These are phyloP conservation scores for Escarpia spicata DNA, from an alignment of 2,888 invertebrate species.

Conservation along the genomic window DNA sequence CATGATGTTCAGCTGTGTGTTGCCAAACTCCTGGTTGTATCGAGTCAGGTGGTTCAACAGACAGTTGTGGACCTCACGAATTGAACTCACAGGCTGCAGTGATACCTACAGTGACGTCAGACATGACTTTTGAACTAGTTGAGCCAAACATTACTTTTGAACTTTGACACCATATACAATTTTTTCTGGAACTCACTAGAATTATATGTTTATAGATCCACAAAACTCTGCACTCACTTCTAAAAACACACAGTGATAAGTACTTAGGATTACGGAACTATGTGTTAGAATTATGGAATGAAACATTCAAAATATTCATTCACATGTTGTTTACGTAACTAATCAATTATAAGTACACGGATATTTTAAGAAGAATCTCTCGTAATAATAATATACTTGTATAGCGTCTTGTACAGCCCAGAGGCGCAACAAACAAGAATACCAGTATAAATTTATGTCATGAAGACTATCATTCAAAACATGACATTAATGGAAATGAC, in stretches of 20 bases:
- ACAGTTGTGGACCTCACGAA: slow-evolving; percentile 59
- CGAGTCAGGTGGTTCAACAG: slow-evolving; percentile 59
- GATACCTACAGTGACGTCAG: slow-evolving; percentile 47
- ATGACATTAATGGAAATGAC: too few relatives aligned
- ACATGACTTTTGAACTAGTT: neutral
- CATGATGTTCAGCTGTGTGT: slow-evolving; percentile 60
- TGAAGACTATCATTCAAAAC: too few relatives aligned
- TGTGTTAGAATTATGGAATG: neutral
- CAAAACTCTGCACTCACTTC: neutral
- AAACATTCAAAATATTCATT: neutral
- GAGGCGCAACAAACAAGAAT: too few relatives aligned
- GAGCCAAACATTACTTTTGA: neutral
- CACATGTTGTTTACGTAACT: neutral
- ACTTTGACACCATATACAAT: neutral
- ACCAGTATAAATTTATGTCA: too few relatives aligned
- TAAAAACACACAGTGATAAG: neutral
- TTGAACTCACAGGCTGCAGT: slow-evolving; percentile 53
- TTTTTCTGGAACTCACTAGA: neutral
- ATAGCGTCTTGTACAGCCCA: too few relatives aligned
- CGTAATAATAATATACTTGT: too few relatives aligned
- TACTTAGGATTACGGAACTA: neutral
- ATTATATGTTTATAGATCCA: neutral
- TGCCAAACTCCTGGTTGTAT: slow-evolving; percentile 65
- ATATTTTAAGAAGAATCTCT: too few relatives aligned
- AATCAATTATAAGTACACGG: neutral